Conservation (phyloP, 1,140 invertebrate genomes). For the Drosophila hydei region DNA sequence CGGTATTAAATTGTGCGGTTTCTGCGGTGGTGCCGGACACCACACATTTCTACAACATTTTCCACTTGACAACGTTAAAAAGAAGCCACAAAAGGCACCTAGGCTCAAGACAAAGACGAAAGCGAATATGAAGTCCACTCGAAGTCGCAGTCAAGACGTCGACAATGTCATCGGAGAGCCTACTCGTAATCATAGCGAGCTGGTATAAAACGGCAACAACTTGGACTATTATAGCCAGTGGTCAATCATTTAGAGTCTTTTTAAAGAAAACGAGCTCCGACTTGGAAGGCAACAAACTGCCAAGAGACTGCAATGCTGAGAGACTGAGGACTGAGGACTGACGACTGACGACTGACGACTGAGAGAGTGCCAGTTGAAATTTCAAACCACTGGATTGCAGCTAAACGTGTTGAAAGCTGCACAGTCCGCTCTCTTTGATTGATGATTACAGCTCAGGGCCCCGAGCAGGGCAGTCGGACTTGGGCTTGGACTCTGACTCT, state of each 20-base stretch:
- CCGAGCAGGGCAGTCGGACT: constrained; percentile 9
- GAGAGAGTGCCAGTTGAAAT: constrained; percentile 57
- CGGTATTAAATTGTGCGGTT: constrained; percentile 80
- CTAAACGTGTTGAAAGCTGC: constrained; percentile 78
- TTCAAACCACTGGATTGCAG: constrained; percentile 69
- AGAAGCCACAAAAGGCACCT: constrained; percentile 74
- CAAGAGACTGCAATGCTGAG: constrained; percentile 8
- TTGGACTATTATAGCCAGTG: constrained; percentile 76
- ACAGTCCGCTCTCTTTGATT: constrained; percentile 62
- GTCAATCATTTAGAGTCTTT: constrained; percentile 67
- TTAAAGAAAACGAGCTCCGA: constrained; percentile 43
- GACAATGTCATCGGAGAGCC: constrained; percentile 48
- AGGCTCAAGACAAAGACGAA: constrained; percentile 19
- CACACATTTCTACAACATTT: constrained; percentile 73
- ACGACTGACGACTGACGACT: too few species aligned
- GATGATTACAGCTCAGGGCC: constrained; percentile 70
- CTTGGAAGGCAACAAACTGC: constrained; percentile 2
- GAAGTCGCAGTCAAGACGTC: constrained; percentile 23
- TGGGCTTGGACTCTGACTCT: constrained; percentile 9
- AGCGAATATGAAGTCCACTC: constrained; percentile 19
- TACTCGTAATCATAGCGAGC: constrained; percentile 20
- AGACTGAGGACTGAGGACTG: too few species aligned
- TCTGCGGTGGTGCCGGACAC: constrained; percentile 68
- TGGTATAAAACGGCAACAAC: constrained; percentile 60
- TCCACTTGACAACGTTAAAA: constrained; percentile 73